A percentile compares a stretch with the other conserved stretches of the same genome.
Evolutionary conservation across 2,113 vertebrate genomes (phyloP).

Genomic region (Nycticryphes semicollaris): DNA sequence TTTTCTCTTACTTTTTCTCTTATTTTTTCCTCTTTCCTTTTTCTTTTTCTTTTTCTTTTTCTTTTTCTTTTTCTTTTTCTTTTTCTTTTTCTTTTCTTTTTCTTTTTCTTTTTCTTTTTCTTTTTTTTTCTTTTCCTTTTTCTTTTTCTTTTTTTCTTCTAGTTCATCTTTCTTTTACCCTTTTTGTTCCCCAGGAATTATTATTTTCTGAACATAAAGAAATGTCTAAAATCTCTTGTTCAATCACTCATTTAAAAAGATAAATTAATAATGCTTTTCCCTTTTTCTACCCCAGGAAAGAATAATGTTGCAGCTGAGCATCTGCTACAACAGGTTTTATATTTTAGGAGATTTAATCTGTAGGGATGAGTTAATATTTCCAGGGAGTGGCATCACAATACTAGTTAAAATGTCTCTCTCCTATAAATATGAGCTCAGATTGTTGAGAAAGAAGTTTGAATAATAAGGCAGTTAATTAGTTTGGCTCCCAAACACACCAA

Average conservation of each 20-base stretch:
- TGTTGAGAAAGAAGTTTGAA: constrained; percentile 40
- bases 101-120: fast-evolving
- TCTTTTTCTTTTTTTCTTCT: fast-evolving
- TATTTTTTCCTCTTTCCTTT: no score
- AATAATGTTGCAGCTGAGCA: not conserved
- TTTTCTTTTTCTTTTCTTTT: fast-evolving
- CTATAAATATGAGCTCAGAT: constrained; percentile 29
- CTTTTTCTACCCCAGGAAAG: not conserved
- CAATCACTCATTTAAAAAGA: not conserved
- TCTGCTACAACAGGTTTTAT: not conserved
- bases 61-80: no score
- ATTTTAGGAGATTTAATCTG: constrained; percentile 4
- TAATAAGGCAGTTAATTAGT: constrained; percentile 37
- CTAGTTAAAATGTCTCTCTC: not conserved
- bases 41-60: no score
- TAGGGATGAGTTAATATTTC: constrained; percentile 31
- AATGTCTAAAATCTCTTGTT: not conserved
- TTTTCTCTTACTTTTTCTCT: no score
- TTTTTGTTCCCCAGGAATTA: not conserved
- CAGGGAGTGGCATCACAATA: not conserved
- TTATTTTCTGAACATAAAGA: not conserved
- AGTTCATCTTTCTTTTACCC: fast-evolving
- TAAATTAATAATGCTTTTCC: not conserved
- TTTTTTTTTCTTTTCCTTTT: fast-evolving
- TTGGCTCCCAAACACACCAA: constrained; percentile 43